phyloP scores from a whole-genome alignment of 2,113 vertebrate genomes.

The Nanorana parkeri region DNA sequence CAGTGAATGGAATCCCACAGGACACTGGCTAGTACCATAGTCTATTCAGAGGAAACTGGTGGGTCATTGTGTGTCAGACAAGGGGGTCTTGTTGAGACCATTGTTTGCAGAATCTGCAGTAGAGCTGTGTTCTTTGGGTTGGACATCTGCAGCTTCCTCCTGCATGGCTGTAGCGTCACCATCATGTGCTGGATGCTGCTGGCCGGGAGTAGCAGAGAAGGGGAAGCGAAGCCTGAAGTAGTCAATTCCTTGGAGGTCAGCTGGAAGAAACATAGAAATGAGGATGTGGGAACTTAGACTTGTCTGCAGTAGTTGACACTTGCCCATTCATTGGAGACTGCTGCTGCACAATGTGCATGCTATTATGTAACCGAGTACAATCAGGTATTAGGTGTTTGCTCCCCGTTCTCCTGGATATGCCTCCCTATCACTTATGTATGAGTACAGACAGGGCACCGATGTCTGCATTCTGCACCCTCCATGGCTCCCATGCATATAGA shows the following conservation, averaged over 20 bases:
- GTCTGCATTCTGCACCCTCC: too few relatives aligned
- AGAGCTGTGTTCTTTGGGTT: neutral
- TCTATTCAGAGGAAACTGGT: neutral
- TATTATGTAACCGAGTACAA: too few relatives aligned
- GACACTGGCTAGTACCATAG: slow-evolving; percentile 12
- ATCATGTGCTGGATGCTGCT: slow-evolving; percentile 16
- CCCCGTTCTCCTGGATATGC: too few relatives aligned
- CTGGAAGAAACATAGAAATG: neutral
- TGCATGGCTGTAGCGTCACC: neutral
- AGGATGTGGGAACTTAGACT: too few relatives aligned
- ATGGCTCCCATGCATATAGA: too few relatives aligned
- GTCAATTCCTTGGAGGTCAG: slow-evolving; percentile 3
- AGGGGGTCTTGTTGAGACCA: neutral
- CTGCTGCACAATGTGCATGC: too few relatives aligned
- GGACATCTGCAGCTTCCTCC: slow-evolving; percentile 4
- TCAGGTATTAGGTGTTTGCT: too few relatives aligned
- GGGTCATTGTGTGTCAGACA: slow-evolving; percentile 2
- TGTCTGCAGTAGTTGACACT: too few relatives aligned
- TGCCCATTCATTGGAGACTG: too few relatives aligned
- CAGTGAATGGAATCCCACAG: neutral
- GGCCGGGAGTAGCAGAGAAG: neutral
- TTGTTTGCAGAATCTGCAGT: neutral
- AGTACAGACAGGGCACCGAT: too few relatives aligned
- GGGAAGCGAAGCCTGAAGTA: slow-evolving; percentile 29
- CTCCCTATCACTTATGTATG: too few relatives aligned